A percentile compares a stretch with the other conserved stretches of the same genome.
phyloP scores from a whole-genome alignment of 2,888 invertebrate species.

The Nebria salina region DNA sequence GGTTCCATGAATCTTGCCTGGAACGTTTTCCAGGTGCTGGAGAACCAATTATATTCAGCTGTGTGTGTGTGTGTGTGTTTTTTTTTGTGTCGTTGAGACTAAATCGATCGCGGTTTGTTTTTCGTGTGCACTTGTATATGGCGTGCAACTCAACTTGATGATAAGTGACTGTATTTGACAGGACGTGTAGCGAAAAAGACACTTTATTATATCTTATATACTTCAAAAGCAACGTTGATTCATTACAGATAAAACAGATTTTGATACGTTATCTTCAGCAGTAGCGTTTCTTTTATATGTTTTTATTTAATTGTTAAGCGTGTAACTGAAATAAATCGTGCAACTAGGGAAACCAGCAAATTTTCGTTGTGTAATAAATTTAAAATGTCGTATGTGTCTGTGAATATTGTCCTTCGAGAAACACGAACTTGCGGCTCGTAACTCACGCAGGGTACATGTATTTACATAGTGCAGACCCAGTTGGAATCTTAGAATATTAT shows the following conservation, averaged over 20 bases:
- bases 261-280: background rate
- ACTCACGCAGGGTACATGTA: background rate
- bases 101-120: background rate
- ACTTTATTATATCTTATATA: background rate
- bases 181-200: background rate
- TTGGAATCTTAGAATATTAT: background rate
- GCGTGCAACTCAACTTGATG: background rate
- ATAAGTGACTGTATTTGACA: background rate
- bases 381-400: background rate
- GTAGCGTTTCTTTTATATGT: background rate
- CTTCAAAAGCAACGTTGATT: background rate
- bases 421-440: background rate
- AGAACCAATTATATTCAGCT: background rate
- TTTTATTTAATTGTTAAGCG: background rate
- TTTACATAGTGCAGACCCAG: background rate
- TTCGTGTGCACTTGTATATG: background rate
- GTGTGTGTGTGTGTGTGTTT: background rate
- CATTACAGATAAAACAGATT: background rate
- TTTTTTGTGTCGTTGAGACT: background rate
- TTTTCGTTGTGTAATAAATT: background rate
- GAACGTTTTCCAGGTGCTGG: slow-evolving; percentile 2
- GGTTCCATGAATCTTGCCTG: slow-evolving; percentile 33
- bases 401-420: background rate
- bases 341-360: background rate
- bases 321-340: too few relatives aligned